Evolutionary conservation across 2,888 invertebrate species (phyloP).

Genomic region (Graphium colonna): DNA sequence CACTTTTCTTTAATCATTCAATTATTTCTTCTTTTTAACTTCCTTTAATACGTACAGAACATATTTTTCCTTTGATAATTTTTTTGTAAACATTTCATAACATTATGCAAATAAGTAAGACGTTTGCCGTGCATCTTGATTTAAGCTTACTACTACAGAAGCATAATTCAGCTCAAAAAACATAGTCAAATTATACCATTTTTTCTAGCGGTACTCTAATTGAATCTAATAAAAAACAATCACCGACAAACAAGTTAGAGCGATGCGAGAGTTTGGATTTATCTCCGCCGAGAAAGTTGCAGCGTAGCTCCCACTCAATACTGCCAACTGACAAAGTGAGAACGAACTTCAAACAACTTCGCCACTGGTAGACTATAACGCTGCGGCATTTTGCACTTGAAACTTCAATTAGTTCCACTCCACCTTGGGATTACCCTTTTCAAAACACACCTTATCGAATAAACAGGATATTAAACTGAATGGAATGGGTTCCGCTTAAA

Average conservation of each 20-base stretch:
- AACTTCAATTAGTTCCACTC: conserved; percentile 11
- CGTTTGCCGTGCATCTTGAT: too few species aligned
- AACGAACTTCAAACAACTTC: not conserved
- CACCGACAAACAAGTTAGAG: not conserved
- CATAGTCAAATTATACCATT: not conserved
- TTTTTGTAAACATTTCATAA: too few species aligned
- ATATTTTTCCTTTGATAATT: too few species aligned
- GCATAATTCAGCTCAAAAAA: too few species aligned
- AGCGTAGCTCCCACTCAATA: not conserved
- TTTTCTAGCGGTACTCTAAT: not conserved
- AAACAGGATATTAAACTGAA: not conserved
- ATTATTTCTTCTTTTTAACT: too few species aligned
- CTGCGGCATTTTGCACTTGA: conserved; percentile 4
- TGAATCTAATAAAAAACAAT: not conserved
- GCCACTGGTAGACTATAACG: not conserved
- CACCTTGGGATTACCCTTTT: conserved; percentile 1
- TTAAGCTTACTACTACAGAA: too few species aligned
- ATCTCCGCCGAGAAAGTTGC: not conserved
- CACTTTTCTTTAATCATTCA: too few species aligned
- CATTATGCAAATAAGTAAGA: too few species aligned
- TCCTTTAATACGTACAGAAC: too few species aligned
- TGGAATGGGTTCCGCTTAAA: not conserved
- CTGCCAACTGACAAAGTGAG: not conserved
- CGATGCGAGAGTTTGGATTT: not conserved
- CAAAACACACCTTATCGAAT: conserved; percentile 2